Base-by-base conservation (phyloP, 1,140 invertebrate genomes). In the Stegodyphus dumicola region DNA sequence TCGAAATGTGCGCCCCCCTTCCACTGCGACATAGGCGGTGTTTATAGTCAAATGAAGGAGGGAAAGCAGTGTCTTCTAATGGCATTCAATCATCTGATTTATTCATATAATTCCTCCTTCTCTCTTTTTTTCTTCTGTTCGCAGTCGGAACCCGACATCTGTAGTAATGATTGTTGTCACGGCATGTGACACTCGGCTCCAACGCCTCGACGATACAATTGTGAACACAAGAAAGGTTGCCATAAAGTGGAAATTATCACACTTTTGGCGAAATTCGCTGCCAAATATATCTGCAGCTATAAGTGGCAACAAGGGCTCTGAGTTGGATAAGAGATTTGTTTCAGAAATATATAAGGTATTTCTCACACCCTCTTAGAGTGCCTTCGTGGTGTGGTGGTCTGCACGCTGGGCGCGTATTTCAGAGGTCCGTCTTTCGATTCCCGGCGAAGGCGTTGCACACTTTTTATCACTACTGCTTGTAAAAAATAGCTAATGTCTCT, bases 1-100 rank as follows among this genome's bases (percentile, higher is more conserved):
- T 60, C 56, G 56, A 60, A 5, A 60, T 60, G 9, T 15, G 56
- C 9, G 15, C 15, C 9, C 15, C 56, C 9, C 15, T 60, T 15
- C 33, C 33, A 33, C 33, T 33, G 33, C 33, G 33, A 33, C 33
- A 3, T 33, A 33, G 56, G 15, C 9, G 15, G 56, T 11, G 15
- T 60, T 11, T 9, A 60, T 9, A 15, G 56, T 60, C 9, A 15
- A 15, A 15, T 60, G 15, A 9, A 60, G 56, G 15, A 60, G 56
- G 9, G 56, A 11, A 60, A 15, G 56, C 9, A 11, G 56, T 60
- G 9, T 60, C 33, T 73, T 81, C 78, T 81, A 81, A 81, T 81
- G 78, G 78, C 78, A 81, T 81, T 81, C 78, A 81, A 81, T 81
- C 78, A 81, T 81, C 69, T 81, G 78, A 81, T 81, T 81, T 81